Conservation (phyloP, 2,888 invertebrate species). For the Phalangium opilio region DNA sequence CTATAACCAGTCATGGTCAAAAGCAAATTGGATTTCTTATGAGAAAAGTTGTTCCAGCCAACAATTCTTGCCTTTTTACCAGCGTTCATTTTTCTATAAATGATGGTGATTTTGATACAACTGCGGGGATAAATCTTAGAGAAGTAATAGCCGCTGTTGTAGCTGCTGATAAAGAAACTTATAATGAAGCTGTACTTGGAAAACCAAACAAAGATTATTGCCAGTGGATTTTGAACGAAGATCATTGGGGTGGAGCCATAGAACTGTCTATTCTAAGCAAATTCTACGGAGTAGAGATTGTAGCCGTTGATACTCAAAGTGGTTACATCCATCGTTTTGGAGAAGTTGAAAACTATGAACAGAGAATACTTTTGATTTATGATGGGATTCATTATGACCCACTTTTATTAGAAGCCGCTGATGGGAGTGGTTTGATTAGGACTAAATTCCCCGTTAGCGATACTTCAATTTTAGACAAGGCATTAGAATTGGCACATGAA, state of each 20-base stretch:
- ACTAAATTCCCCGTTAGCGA: constrained; percentile 68
- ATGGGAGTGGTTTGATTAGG: constrained; percentile 42
- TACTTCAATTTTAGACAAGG: constrained; percentile 53
- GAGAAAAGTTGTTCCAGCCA: constrained; percentile 82
- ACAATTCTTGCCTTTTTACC: constrained; percentile 91
- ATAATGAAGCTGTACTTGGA: constrained; percentile 70
- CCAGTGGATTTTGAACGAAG: constrained; percentile 70
- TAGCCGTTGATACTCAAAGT: constrained; percentile 79
- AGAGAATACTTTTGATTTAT: constrained; percentile 73
- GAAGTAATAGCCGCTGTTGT: constrained; percentile 75
- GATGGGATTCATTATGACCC: constrained; percentile 96
- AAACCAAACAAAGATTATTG: constrained; percentile 52
- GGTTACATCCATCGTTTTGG: constrained; percentile 78
- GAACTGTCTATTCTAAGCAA: constrained; percentile 73
- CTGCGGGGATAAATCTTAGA: constrained; percentile 58
- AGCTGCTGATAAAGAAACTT: constrained; percentile 54
- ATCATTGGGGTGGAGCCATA: constrained; percentile 92
- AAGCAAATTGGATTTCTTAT: constrained; percentile 49
- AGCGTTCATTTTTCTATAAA: constrained; percentile 52
- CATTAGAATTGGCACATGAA: constrained; percentile 68
- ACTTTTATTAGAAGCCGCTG: constrained; percentile 62
- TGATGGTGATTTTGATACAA: constrained; percentile 53
- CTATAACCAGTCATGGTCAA: neutral
- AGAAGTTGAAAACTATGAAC: constrained; percentile 69
- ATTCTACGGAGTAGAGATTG: constrained; percentile 79